Conservation (phyloP, 2,888 invertebrate genomes). For the Acleris literana region DNA sequence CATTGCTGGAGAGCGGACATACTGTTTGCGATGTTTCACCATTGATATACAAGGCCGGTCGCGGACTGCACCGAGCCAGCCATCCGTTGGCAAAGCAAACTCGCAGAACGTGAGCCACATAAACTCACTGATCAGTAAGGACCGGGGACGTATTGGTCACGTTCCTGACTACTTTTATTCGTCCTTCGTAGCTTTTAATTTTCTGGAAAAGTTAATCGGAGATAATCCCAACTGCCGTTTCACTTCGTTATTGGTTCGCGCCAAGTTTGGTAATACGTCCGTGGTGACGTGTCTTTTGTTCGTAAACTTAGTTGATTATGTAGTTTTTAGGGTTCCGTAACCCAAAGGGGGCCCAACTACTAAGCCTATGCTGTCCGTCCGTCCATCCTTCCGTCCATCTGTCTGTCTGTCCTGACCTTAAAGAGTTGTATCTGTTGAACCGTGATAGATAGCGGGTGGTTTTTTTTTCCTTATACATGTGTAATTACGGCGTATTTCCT, state of each 20-base stretch:
- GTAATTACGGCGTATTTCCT: too few species aligned
- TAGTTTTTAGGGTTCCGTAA: neutral
- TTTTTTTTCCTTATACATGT: too few species aligned
- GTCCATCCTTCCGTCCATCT: too few species aligned
- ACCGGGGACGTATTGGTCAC: slow-evolving; percentile 78
- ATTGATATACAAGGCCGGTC: slow-evolving; percentile 42
- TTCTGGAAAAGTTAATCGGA: slow-evolving; percentile 66
- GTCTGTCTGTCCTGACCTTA: too few species aligned
- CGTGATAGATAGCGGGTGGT: too few species aligned
- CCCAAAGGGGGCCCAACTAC: too few species aligned
- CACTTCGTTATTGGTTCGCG: slow-evolving; percentile 59
- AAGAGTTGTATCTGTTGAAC: too few species aligned
- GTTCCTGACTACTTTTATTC: slow-evolving; percentile 75
- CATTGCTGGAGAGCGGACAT: too few species aligned
- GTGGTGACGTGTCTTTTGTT: slow-evolving; percentile 1
- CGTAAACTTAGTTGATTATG: neutral
- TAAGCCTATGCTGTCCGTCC: too few species aligned
- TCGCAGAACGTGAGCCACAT: slow-evolving; percentile 74
- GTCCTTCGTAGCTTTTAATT: slow-evolving; percentile 73
- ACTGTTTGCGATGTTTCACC: slow-evolving; percentile 16
- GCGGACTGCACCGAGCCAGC: slow-evolving; percentile 62
- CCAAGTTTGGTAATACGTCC: slow-evolving; percentile 41
- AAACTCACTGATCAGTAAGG: slow-evolving; percentile 58
- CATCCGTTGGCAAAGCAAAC: slow-evolving; percentile 77
- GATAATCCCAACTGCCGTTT: slow-evolving; percentile 60